These are phyloP conservation scores for Apodemia hepburni DNA, from an alignment of 2,888 invertebrate species.

Conservation along the genomic window DNA sequence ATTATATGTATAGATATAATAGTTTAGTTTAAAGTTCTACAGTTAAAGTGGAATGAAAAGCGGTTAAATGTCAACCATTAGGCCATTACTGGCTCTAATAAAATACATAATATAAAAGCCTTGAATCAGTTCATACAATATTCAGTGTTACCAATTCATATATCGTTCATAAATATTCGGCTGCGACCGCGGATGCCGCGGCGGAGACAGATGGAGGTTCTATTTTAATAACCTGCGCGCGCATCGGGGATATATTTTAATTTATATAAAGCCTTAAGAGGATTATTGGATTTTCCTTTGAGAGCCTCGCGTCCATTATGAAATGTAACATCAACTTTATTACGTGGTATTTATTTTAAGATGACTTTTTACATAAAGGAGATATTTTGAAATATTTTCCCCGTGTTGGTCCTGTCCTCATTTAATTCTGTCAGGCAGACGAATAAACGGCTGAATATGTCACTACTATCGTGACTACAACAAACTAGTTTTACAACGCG, in stretches of 20 bases:
- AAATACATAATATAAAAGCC: too few relatives aligned
- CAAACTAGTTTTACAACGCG: too few relatives aligned
- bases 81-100: too few relatives aligned
- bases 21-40: too few relatives aligned
- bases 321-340: conserved; percentile 10
- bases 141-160: neutral
- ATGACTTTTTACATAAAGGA: neutral
- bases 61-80: too few relatives aligned
- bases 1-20: too few relatives aligned
- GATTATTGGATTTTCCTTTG: conserved; percentile 27
- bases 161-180: conserved; percentile 9
- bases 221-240: conserved; percentile 15
- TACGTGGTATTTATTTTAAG: neutral
- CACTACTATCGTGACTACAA: too few relatives aligned
- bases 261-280: conserved; percentile 22
- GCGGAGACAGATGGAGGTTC: conserved; percentile 10
- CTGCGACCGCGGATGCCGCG: neutral
- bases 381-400: too few relatives aligned
- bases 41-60: too few relatives aligned
- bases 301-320: conserved; percentile 20
- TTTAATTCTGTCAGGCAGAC: too few relatives aligned
- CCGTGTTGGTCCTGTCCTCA: neutral
- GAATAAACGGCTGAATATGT: too few relatives aligned
- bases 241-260: conserved; percentile 3
- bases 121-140: neutral